Evolutionary conservation across 35 echinoderm and acorn worm species (phyloP).

Genomic region (Nesometra sesokonis): DNA sequence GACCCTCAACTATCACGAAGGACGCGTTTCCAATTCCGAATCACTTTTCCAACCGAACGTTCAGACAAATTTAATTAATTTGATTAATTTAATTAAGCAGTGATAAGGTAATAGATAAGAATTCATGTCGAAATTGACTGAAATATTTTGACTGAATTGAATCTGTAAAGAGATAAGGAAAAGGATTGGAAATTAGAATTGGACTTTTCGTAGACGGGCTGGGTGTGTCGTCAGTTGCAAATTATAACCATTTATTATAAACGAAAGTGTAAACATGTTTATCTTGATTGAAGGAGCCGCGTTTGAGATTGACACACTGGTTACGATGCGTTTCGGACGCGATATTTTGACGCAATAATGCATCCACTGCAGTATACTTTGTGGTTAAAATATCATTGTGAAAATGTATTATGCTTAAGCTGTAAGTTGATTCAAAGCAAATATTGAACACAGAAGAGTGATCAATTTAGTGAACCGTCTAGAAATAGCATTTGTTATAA

Average conservation of each 20-base stretch:
- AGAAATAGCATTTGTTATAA: not conserved
- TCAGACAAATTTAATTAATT: conserved; percentile 1
- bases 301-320: too few species aligned
- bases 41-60: not conserved
- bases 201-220: not conserved
- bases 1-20: not conserved
- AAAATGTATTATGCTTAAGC: too few species aligned
- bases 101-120: not conserved
- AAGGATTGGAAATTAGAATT: not conserved
- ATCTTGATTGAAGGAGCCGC: too few species aligned
- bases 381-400: too few species aligned
- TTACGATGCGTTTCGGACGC: too few species aligned
- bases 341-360: too few species aligned
- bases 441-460: too few species aligned
- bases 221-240: not conserved
- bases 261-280: too few species aligned
- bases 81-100: not conserved
- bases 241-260: not conserved
- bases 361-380: too few species aligned
- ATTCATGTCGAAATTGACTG: not conserved
- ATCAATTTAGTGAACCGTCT: too few species aligned
- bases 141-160: not conserved
- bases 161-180: not conserved
- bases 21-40: not conserved
- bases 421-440: too few species aligned